Evolutionary conservation across 2,113 vertebrate species (phyloP).

Genomic region (Xiphorhynchus elegans): DNA sequence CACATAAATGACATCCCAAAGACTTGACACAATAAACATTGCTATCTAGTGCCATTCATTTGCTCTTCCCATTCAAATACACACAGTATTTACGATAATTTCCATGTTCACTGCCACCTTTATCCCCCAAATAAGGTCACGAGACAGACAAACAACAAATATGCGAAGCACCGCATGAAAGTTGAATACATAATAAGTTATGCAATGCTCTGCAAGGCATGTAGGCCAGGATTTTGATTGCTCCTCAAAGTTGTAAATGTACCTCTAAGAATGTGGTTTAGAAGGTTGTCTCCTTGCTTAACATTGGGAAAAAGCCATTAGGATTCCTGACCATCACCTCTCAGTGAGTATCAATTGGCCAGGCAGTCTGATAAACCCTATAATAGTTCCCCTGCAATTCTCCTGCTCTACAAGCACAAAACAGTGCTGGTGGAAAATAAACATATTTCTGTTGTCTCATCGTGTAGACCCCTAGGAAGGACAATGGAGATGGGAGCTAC

Average conservation of each 20-base stretch:
- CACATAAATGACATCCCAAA: conserved; percentile 67
- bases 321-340: neutral
- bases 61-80: conserved; percentile 54
- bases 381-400: neutral
- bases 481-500: neutral
- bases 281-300: neutral
- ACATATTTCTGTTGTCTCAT: neutral
- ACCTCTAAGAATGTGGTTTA: neutral
- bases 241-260: neutral
- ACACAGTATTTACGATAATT: conserved; percentile 65
- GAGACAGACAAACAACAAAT: conserved; percentile 59
- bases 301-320: neutral
- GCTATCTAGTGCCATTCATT: conserved; percentile 66
- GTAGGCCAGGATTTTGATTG: neutral
- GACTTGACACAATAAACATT: conserved; percentile 67
- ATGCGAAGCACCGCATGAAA: neutral
- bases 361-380: neutral
- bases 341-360: neutral
- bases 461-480: neutral
- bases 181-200: conserved; percentile 32
- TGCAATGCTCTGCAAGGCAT: neutral
- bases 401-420: neutral
- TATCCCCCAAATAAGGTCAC: conserved; percentile 64
- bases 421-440: neutral
- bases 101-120: conserved; percentile 58